Percentiles rank a stretch among this genome's conserved stretches.
phyloP scores from a whole-genome alignment of 1,140 invertebrate genomes.

The Copidosoma floridanum region DNA sequence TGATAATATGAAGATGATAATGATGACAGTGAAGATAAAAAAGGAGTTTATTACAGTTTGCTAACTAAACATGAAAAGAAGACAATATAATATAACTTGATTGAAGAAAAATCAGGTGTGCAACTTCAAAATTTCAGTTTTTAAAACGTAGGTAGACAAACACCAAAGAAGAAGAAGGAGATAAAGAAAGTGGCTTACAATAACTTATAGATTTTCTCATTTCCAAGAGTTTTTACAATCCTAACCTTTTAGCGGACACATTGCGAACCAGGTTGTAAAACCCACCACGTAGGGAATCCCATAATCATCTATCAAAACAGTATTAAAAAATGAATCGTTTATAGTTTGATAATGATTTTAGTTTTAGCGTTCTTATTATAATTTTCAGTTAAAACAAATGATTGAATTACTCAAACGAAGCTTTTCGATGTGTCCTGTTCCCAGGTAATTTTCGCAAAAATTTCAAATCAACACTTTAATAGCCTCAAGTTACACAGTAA shows the following conservation, averaged over 20 bases:
- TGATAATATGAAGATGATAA: background rate
- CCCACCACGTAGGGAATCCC: constrained; percentile 56
- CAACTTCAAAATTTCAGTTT: constrained; percentile 4
- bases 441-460: constrained; percentile 3
- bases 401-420: too few species aligned
- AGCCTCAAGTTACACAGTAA: too few species aligned
- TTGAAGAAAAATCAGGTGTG: background rate
- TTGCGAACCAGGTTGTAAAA: constrained; percentile 61
- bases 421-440: background rate
- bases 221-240: constrained; percentile 22
- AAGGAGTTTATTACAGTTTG: background rate
- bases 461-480: background rate
- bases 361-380: too few species aligned
- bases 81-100: background rate
- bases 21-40: background rate
- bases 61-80: constrained; percentile 6
- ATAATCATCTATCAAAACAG: constrained; percentile 45
- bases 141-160: constrained; percentile 2
- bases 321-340: constrained; percentile 24
- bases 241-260: constrained; percentile 62
- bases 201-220: constrained; percentile 21
- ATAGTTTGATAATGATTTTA: too few species aligned
- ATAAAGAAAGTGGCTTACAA: constrained; percentile 21
- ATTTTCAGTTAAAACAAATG: too few species aligned
- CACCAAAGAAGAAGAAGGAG: constrained; percentile 16